A percentile compares a stretch with the other conserved stretches of the same genome.
Evolutionary conservation across 2,797 vertebrate genomes (phyloP).

Genomic region (Rachycentron canadum): DNA sequence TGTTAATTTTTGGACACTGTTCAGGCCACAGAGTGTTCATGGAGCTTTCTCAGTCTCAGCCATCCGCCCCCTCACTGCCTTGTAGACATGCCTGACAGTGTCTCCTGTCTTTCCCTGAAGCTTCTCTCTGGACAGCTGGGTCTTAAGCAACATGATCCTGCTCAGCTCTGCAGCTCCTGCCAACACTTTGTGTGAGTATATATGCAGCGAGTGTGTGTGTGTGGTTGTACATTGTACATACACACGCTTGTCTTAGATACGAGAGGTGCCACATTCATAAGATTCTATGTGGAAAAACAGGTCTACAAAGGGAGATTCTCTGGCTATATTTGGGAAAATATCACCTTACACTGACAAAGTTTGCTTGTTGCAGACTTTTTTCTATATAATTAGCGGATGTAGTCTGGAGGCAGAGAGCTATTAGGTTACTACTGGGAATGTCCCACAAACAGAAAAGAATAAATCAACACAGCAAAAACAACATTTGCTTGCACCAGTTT

Average conservation of each 20-base stretch:
- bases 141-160: constrained; percentile 74
- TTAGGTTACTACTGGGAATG: constrained; percentile 14
- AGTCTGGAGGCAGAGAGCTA: background rate
- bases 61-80: constrained; percentile 64
- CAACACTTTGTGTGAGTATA: constrained; percentile 49
- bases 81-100: constrained; percentile 78
- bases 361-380: constrained; percentile 17
- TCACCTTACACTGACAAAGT: constrained; percentile 30
- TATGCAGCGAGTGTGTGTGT: constrained; percentile 55
- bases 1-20: too few relatives aligned
- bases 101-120: constrained; percentile 75
- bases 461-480: too few relatives aligned
- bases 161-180: constrained; percentile 53
- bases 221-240: constrained; percentile 48
- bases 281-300: constrained; percentile 71
- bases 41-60: constrained; percentile 36
- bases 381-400: constrained; percentile 37
- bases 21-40: constrained; percentile 41
- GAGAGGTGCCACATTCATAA: constrained; percentile 73
- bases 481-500: too few relatives aligned
- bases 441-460: background rate
- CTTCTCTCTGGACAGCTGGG: constrained; percentile 79
- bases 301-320: constrained; percentile 27
- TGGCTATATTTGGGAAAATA: constrained; percentile 47
- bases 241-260: constrained; percentile 52